Evolutionary conservation across 2,888 invertebrate genomes (phyloP), one percentile per base, ranked within the genome.

Genomic region (Leptopterna dolabrata): DNA sequence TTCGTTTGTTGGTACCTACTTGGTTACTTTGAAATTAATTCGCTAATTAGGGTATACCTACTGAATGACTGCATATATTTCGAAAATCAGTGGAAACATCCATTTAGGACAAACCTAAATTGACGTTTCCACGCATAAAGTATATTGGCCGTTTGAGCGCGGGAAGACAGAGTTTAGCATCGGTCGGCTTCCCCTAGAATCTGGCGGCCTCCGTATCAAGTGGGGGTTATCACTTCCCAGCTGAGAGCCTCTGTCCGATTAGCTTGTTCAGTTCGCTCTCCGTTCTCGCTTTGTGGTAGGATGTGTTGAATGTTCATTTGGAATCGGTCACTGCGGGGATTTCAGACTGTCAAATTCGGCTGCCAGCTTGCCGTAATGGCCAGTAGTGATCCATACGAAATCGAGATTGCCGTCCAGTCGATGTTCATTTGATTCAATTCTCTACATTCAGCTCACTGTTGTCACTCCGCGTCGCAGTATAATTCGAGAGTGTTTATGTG

Each of bases 401-500:
- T 19, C 9, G 41, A 36, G 45, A 45, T 78, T 14, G 19, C 47
- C 41, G 41, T 13, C 16, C 14, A 24, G 6, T 27, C 27, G 78
- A 41, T 6, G 2, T 78, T 24, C n/a, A 78, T 41, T 45, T 78
- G 78, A 78, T 76, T 41, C 14, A 4, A 63, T 63, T 45, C 78
- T 1, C 14, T 9, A 30, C 14, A 30, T 36, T 9, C 41, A 30
- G 43, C 78, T 14, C 27, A 43, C 24, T 9, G 36, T 45, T 45
- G 6, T 19, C 3, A 2, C 24, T n/a, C 78, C 45, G 78, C 45
- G 36, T 78, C 24, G 78, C 27, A 24, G 9, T 36, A 73, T 14
- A 7, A 9, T 78, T 78, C 83, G 83, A 29, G 83, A 63, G 83
- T 83, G 55, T 83, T 83, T 83, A 83, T 83, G 83, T 70, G 83